phyloP scores from a whole-genome alignment of 92 coral and sea anemone species.

The Porites lobata region DNA sequence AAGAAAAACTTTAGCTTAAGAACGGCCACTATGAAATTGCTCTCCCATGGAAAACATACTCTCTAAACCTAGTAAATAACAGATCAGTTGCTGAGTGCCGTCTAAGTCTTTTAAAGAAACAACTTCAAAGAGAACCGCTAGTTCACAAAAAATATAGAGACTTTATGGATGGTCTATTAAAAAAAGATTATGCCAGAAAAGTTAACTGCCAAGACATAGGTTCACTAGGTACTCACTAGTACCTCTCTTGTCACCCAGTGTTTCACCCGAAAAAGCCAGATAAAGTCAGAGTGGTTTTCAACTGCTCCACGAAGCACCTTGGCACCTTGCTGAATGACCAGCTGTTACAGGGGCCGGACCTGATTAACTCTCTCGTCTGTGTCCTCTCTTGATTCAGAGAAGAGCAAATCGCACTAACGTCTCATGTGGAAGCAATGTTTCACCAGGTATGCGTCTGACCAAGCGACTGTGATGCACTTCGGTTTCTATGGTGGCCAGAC shows the following conservation, averaged over 20 bases:
- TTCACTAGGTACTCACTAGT: conserved; percentile 30
- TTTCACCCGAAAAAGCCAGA: conserved; percentile 60
- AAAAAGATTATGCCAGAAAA: conserved; percentile 45
- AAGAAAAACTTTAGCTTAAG: conserved; percentile 13
- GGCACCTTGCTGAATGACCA: conserved; percentile 47
- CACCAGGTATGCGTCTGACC: conserved; percentile 48
- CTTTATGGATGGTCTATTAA: conserved; percentile 44
- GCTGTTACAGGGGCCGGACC: conserved; percentile 55
- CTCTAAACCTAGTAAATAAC: conserved; percentile 45
- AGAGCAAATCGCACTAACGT: conserved; percentile 32
- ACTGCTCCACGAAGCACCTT: conserved; percentile 54
- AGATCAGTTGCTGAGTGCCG: conserved; percentile 50
- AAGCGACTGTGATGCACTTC: conserved; percentile 30
- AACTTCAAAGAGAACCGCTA: conserved; percentile 34
- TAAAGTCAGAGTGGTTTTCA: conserved; percentile 66
- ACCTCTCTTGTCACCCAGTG: conserved; percentile 63
- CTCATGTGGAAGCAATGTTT: conserved; percentile 49
- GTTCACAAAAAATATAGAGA: conserved; percentile 33
- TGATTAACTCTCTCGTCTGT: conserved; percentile 38
- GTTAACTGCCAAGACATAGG: conserved; percentile 7
- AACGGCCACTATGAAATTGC: conserved; percentile 61
- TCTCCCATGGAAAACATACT: conserved; percentile 62
- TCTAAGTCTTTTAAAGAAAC: conserved; percentile 39
- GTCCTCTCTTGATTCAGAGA: conserved; percentile 36
- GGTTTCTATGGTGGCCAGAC: conserved; percentile 59